phyloP scores from a whole-genome alignment of 1,140 invertebrate genomes.

The Nixonia krombeini region DNA sequence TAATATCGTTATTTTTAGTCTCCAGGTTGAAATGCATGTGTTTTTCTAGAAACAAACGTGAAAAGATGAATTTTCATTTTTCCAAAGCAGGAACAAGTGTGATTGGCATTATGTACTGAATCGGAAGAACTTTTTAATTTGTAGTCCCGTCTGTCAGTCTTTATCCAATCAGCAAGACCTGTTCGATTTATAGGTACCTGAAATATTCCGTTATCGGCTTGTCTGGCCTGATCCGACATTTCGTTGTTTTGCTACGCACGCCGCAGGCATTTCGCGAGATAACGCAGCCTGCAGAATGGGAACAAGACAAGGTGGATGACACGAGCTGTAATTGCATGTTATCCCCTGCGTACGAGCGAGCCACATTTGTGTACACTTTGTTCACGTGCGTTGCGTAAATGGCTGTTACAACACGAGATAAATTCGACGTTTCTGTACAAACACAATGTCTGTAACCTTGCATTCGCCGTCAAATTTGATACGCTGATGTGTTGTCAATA shows the following conservation, averaged over 20 bases:
- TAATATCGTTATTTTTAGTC: no score
- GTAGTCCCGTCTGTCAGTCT: constrained; percentile 16
- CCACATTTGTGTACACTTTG: constrained; percentile 41
- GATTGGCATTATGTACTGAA: constrained; percentile 31
- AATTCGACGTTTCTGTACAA: constrained; percentile 13
- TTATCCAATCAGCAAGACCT: constrained; percentile 30
- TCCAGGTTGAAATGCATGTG: no score
- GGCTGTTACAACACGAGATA: constrained; percentile 1
- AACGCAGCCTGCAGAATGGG: constrained; percentile 58
- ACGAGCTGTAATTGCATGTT: constrained; percentile 70
- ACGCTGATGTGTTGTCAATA: no score
- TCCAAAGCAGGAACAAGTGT: constrained; percentile 3
- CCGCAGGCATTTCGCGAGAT: constrained; percentile 62
- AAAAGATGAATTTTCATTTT: constrained; percentile 6
- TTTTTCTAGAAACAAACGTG: no score
- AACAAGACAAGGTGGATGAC: constrained; percentile 68
- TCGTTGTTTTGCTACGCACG: constrained; percentile 55
- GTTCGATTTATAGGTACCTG: constrained; percentile 24
- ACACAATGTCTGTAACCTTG: constrained; percentile 4
- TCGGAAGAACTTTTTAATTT: constrained; percentile 32
- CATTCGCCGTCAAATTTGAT: neutral
- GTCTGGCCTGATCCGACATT: constrained; percentile 49
- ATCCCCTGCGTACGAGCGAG: constrained; percentile 54
- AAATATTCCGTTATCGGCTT: constrained; percentile 55
- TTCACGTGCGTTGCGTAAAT: constrained; percentile 11